These are phyloP conservation scores for Myiagra hebetior DNA, from an alignment of 2,113 vertebrate genomes.

Conservation along the genomic window DNA sequence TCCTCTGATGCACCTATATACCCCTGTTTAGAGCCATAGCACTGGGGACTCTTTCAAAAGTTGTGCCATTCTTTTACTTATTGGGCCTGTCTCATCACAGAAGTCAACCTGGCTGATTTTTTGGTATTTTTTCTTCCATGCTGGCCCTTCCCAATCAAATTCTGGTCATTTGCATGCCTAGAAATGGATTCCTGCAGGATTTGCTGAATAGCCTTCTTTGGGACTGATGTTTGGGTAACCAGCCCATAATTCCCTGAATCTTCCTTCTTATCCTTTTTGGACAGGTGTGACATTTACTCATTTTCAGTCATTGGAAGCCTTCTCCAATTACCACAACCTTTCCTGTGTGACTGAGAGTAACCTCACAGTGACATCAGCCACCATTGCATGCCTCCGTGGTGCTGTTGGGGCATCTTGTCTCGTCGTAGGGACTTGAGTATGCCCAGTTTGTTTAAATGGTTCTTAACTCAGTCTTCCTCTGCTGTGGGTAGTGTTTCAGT, in stretches of 20 bases:
- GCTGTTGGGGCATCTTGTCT: neutral
- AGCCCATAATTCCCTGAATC: neutral
- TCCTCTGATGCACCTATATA: neutral
- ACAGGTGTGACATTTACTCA: neutral
- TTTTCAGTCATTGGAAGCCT: neutral
- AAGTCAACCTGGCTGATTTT: neutral
- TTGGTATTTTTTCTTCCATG: neutral
- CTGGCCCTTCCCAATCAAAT: neutral
- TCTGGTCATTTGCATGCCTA: neutral
- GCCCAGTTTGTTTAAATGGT: neutral
- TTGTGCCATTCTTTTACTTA: neutral
- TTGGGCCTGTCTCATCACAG: neutral
- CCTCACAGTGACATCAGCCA: neutral
- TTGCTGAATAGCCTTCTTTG: neutral
- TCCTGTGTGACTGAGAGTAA: neutral
- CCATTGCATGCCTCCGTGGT: neutral
- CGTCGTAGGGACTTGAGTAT: neutral
- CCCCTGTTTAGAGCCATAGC: neutral
- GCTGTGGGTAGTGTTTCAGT: neutral
- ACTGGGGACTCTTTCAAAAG: neutral
- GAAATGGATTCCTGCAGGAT: neutral
- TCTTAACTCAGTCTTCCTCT: neutral
- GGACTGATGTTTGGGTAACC: neutral
- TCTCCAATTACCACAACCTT: neutral
- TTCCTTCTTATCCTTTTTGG: neutral